Evolutionary conservation across 2,888 invertebrate genomes (phyloP).

Genomic region (Epinotia ramella): DNA sequence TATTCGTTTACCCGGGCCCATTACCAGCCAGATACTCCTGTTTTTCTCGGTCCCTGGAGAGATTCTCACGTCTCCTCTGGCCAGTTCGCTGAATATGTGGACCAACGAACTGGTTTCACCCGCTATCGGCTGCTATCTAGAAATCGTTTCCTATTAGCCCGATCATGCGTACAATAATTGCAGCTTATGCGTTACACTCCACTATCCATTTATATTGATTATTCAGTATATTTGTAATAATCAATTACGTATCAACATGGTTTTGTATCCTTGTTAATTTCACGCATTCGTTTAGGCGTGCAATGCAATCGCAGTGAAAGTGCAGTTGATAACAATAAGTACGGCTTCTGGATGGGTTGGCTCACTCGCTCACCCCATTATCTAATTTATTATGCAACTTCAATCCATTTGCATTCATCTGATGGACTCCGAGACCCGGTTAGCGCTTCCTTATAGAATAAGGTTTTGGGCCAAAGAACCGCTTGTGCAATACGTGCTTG

Average conservation of each 20-base stretch:
- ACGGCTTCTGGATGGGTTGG: constrained; percentile 57
- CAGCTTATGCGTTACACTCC: constrained; percentile 50
- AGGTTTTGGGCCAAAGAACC: constrained; percentile 53
- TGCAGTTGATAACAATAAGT: constrained; percentile 61
- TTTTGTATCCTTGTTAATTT: constrained; percentile 49
- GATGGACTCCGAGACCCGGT: constrained; percentile 62
- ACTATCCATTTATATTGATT: constrained; percentile 44
- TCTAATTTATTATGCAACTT: constrained; percentile 71
- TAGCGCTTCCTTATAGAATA: constrained; percentile 62
- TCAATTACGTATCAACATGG: constrained; percentile 49
- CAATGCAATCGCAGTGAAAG: constrained; percentile 65
- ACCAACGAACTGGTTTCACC: constrained; percentile 82
- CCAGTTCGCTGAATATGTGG: constrained; percentile 80
- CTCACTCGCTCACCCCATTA: constrained; percentile 60
- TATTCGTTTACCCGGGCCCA: constrained; percentile 21
- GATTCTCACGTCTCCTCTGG: constrained; percentile 76
- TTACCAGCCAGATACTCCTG: constrained; percentile 55
- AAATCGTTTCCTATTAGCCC: constrained; percentile 82
- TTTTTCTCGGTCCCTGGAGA: constrained; percentile 76
- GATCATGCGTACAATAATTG: constrained; percentile 79
- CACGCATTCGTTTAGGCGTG: constrained; percentile 45
- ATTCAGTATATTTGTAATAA: constrained; percentile 33
- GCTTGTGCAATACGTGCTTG: constrained; percentile 65
- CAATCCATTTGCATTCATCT: constrained; percentile 64
- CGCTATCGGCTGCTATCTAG: constrained; percentile 72